A percentile compares a stretch with the other conserved stretches of the same genome.
phyloP scores from a whole-genome alignment of 2,113 vertebrate species.

The Vidua macroura region DNA sequence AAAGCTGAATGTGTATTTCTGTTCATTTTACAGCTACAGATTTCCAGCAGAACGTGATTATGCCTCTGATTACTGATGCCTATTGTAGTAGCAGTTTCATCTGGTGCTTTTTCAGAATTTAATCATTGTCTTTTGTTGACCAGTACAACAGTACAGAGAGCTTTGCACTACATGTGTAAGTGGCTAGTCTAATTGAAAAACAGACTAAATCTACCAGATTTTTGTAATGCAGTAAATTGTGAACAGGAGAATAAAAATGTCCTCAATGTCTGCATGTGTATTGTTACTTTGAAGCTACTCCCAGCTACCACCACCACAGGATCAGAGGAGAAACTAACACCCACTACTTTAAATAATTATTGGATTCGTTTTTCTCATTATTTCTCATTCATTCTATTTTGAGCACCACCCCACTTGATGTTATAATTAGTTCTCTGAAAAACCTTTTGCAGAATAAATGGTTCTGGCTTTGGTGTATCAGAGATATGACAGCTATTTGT shows the following conservation, averaged over 20 bases:
- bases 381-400: conserved; percentile 73
- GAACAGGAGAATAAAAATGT: conserved; percentile 82
- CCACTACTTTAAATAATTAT: conserved; percentile 80
- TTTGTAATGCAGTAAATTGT: conserved; percentile 82
- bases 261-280: conserved; percentile 74
- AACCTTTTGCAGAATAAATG: conserved; percentile 69
- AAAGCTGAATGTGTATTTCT: conserved; percentile 73
- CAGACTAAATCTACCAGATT: conserved; percentile 78
- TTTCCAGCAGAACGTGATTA: conserved; percentile 78
- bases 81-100: conserved; percentile 81
- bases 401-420: conserved; percentile 76
- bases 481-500: conserved; percentile 35
- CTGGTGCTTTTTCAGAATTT: conserved; percentile 81
- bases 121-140: conserved; percentile 93
- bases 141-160: conserved; percentile 82
- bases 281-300: conserved; percentile 80
- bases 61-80: conserved; percentile 76
- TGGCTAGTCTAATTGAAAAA: conserved; percentile 86
- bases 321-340: conserved; percentile 74
- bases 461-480: conserved; percentile 49
- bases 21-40: conserved; percentile 72
- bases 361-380: conserved; percentile 75
- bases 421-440: conserved; percentile 77
- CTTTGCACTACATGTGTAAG: conserved; percentile 71
- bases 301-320: conserved; percentile 70